Base-by-base conservation (phyloP, 2,797 vertebrate genomes). In the Lutra lutra region DNA sequence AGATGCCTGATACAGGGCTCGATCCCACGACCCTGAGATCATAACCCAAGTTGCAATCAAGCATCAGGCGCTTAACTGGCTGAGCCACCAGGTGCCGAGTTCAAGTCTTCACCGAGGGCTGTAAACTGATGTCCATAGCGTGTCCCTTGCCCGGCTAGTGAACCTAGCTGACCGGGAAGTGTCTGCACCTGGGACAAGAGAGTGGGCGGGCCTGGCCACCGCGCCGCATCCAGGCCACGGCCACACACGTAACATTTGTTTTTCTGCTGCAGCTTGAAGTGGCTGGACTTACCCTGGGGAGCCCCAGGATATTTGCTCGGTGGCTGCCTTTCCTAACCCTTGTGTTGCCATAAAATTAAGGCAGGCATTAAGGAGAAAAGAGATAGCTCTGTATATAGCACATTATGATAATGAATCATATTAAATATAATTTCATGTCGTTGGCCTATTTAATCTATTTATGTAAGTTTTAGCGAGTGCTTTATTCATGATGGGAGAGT, bases 401-500 rank as follows among this genome's bases (percentile, higher is more conserved):
- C 85, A 14, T 86, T 85, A 92, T 27, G 66, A n/a, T 94, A 88
- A 96, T 94, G 92, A 96, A 86, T 94, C 96, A 25, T 62, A 95
- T 95, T 86, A 95, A 73, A 77, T 51, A 68, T 94, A 92, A 97
- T 86, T 90, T 82, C 56, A 48, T 38, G 92, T 72, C 87, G 1
- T n/a, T 83, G 95, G 89, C 93, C 97, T 93, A 60, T 58, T 94
- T 96, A 79, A 86, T 97, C 97, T 95, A 75, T 78, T 96, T 96
- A 60, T 70, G 87, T 93, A 91, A 68, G 96, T 97, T 87, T 94
- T 64, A 87, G 91, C 1, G 0, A 79, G 86, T 7, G 23, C 89
- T 87, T 84, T 89, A 68, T 56, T 77, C 75, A 0, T 48, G 94
- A 95, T 58, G 89, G 93, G 89, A 87, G 93, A 73, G 96, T 93